Base-by-base conservation (phyloP, 2,888 invertebrate genomes). In the Calephelis perditalis region DNA sequence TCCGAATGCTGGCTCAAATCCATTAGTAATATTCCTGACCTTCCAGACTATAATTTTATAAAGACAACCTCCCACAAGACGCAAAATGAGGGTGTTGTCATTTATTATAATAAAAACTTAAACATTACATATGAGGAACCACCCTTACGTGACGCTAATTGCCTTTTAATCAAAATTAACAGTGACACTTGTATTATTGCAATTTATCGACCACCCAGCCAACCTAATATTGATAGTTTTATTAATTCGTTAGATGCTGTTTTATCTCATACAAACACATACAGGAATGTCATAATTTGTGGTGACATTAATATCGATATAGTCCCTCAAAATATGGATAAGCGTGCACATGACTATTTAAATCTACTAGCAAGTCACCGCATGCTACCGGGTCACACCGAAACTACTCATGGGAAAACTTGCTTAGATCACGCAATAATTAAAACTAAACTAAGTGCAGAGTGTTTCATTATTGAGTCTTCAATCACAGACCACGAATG, bases 1-100 rank as follows among this genome's bases (percentile, higher is more conserved):
- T 59, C 67, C 0, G 68, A 70, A 60, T 73, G 70, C 36, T 73
- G 70, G 70, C 60, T 71, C 0, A 45, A 52, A 0, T 58, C 62
- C 7, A 5, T 62, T 9, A 58, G 62, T 7, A 5, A 26, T 12
- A 67, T 73, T 26, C 68, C 69, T 0, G 15, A 9, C 2, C 37
- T 73, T 0, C 44, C 63, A 0, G 62, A 45, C 5, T 73, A 66
- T 26, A 66, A 60, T 9, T 46, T 54, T 26, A 49, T 45, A 1
- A 43, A 43, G 10, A 65, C 68, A 0, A 62, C 65, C 0, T 26
- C 12, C 7, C 63, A 69, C 46, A 57, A 15, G 2, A 63, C 66
- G 0, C 71, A 70, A 58, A 71, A 70, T 9, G 68, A 72, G 57
- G 71, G 70, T 0, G 69, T 71, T 0, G 67, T 70, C 0, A 59